phyloP scores from a whole-genome alignment of 1,140 invertebrate genomes.

The Mya arenaria region DNA sequence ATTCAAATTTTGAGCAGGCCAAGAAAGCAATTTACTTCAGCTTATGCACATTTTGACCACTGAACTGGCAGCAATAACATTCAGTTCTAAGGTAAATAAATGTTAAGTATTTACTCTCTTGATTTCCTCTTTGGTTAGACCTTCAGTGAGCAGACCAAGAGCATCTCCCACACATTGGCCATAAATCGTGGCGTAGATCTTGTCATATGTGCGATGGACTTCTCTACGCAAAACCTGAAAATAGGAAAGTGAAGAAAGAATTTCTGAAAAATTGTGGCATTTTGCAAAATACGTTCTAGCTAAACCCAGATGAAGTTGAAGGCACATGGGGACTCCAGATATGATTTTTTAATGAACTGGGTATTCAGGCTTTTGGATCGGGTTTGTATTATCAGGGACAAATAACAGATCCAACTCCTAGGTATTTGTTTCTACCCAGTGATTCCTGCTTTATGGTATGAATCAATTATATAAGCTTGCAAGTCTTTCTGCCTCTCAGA shows the following conservation, averaged over 20 bases:
- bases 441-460: too few relatives aligned
- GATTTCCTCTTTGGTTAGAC: constrained; percentile 66
- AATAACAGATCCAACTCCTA: background rate
- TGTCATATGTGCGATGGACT: constrained; percentile 57
- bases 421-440: too few relatives aligned
- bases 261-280: background rate
- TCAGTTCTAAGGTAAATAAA: too few relatives aligned
- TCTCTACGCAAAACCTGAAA: constrained; percentile 49
- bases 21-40: too few relatives aligned
- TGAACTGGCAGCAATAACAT: too few relatives aligned
- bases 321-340: background rate
- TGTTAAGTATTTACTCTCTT: too few relatives aligned
- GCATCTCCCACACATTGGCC: constrained; percentile 74
- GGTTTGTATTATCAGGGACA: background rate
- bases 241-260: background rate
- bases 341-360: background rate
- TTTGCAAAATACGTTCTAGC: background rate
- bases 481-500: too few relatives aligned
- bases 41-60: too few relatives aligned
- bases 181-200: constrained; percentile 68
- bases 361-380: background rate
- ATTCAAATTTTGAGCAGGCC: too few relatives aligned
- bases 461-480: too few relatives aligned
- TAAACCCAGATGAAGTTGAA: too few relatives aligned
- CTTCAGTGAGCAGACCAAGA: constrained; percentile 72